phyloP scores from a whole-genome alignment of 2,797 vertebrate genomes.

The Rhinoraja longicauda region DNA sequence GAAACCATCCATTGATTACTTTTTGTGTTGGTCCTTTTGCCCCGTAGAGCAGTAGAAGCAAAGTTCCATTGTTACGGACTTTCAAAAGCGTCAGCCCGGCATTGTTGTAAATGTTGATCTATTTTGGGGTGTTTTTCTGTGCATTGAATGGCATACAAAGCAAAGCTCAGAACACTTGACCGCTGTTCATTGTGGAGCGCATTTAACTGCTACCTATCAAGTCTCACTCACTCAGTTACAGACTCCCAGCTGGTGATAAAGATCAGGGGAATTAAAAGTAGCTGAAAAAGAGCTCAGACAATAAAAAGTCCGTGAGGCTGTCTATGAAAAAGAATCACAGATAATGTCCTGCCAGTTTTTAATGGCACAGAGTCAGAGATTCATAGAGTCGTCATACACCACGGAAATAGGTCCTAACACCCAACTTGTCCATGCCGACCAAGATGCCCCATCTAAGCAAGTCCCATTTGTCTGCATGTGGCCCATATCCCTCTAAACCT shows the following conservation, averaged over 20 bases:
- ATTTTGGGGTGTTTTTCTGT: constrained; percentile 1
- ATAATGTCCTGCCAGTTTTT: neutral
- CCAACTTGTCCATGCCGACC: too few species aligned
- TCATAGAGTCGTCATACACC: too few species aligned
- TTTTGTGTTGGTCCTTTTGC: neutral
- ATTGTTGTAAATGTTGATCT: constrained; percentile 2
- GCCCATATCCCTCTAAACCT: too few species aligned
- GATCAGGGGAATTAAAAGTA: neutral
- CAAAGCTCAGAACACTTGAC: neutral
- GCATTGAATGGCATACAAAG: constrained; percentile 5
- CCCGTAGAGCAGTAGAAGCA: neutral
- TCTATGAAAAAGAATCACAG: neutral
- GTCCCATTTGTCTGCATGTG: too few species aligned
- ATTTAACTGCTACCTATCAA: neutral
- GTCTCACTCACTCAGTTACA: neutral
- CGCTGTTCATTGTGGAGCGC: neutral
- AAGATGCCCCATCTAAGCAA: too few species aligned
- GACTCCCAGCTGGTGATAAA: neutral
- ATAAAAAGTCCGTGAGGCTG: neutral
- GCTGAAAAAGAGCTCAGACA: neutral
- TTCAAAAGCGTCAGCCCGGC: neutral
- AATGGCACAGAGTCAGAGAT: too few species aligned
- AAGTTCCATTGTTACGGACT: neutral
- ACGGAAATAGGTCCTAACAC: too few species aligned
- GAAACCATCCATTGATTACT: neutral